These are phyloP conservation scores for Liposcelis brunnea DNA, from an alignment of 2,888 invertebrate genomes.

Conservation along the genomic window DNA sequence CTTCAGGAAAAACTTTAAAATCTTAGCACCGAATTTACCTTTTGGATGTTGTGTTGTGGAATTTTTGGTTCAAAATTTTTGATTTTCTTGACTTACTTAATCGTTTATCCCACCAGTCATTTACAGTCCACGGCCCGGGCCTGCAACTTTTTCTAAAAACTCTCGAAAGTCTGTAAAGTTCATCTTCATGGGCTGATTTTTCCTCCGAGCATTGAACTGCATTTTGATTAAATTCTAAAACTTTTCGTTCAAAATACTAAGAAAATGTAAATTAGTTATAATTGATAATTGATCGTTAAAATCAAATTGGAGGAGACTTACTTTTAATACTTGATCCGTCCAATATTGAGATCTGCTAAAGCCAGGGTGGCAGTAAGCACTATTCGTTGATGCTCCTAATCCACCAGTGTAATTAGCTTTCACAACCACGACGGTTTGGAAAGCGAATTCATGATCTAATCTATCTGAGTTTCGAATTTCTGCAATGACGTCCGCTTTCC, in stretches of 20 bases:
- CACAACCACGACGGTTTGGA: slow-evolving; percentile 42
- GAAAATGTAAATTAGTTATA: slow-evolving; percentile 10
- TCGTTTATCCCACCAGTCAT: slow-evolving; percentile 30
- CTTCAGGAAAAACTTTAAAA: too few relatives aligned
- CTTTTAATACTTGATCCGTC: slow-evolving; percentile 40
- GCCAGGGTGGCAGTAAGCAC: slow-evolving; percentile 48
- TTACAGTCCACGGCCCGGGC: slow-evolving; percentile 49
- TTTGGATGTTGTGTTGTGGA: too few relatives aligned
- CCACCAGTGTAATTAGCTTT: slow-evolving; percentile 29
- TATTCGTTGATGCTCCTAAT: slow-evolving; percentile 31
- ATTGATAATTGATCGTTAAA: too few relatives aligned
- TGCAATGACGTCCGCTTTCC: slow-evolving; percentile 21
- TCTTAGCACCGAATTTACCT: too few relatives aligned
- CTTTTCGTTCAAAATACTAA: slow-evolving; percentile 34
- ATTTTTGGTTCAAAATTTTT: too few relatives aligned
- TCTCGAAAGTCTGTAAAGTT: slow-evolving; percentile 37
- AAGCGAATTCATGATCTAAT: slow-evolving; percentile 30
- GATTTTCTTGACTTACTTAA: slow-evolving; percentile 35
- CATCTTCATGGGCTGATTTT: slow-evolving; percentile 31
- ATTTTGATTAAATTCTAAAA: slow-evolving; percentile 18
- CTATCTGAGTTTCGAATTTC: slow-evolving; percentile 21
- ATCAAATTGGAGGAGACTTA: too few relatives aligned
- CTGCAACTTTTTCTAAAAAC: slow-evolving; percentile 55
- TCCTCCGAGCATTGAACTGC: slow-evolving; percentile 23
- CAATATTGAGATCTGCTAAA: slow-evolving; percentile 34